Evolutionary conservation across 2,888 invertebrate species (phyloP).

Genomic region (Diplazon laetatorius): DNA sequence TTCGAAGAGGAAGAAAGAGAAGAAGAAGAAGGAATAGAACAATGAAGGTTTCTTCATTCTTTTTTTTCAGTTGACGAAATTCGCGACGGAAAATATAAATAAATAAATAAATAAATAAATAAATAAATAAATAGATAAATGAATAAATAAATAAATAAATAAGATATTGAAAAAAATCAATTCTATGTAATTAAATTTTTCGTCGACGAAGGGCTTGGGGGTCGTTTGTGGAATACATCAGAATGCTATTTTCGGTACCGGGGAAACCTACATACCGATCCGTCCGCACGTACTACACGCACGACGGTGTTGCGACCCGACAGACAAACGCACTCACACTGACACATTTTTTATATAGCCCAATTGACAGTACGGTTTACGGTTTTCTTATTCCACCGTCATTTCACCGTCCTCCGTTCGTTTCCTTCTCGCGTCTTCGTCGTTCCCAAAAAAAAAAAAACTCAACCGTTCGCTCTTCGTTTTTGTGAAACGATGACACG

Average conservation of each 20-base stretch:
- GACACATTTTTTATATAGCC: slow-evolving; percentile 69
- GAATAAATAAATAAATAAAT: too few relatives aligned
- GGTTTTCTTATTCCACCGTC: slow-evolving; percentile 45
- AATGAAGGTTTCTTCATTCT: too few relatives aligned
- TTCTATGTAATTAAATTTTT: slow-evolving; percentile 30
- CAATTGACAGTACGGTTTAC: slow-evolving; percentile 65
- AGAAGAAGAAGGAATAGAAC: too few relatives aligned
- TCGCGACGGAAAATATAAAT: too few relatives aligned
- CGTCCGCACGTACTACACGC: slow-evolving; percentile 55
- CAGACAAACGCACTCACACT: slow-evolving; percentile 56
- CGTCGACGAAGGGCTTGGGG: background rate
- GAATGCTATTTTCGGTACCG: slow-evolving; percentile 79
- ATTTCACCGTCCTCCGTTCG: background rate
- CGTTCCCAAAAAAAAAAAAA: background rate
- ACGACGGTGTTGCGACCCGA: too few relatives aligned
- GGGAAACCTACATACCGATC: slow-evolving; percentile 80
- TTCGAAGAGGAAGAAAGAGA: too few relatives aligned
- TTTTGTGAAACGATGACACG: too few relatives aligned
- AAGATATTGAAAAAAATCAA: background rate
- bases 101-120: too few relatives aligned
- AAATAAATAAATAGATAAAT: too few relatives aligned
- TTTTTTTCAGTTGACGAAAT: too few relatives aligned
- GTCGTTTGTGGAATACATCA: slow-evolving; percentile 79
- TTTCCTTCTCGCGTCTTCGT: background rate
- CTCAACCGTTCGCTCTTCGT: too few relatives aligned